Base-by-base conservation (phyloP, 2,888 invertebrate genomes). In the Strigamia transsilvanica region DNA sequence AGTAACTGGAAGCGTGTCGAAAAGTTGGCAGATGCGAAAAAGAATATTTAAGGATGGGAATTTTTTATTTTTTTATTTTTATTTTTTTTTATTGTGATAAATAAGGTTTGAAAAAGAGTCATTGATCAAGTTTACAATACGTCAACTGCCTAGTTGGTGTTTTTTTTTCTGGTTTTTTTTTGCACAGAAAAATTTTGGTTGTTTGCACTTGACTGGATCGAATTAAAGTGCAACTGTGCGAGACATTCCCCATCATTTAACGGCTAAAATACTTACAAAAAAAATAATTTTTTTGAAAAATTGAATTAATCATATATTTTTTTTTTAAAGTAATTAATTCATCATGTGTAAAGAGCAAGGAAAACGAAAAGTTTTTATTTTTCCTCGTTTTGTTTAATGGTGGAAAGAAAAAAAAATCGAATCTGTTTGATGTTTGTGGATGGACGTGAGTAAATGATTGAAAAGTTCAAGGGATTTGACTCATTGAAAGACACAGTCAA, bases 231-330 rank as follows among this genome's bases (percentile, higher is more conserved):
- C 73, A 73, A 27, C 32, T 32, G 73, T 12, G 73, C 32, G 73
- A 73, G 73, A 73, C 73, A 27, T 73, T 73, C 73, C 13, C 73
- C 73, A 73, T 73, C 73, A 73, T 73, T 73, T 73, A 73, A 73
- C 32, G 13, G 73, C 21, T 73, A 32, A 73, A 73, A 73, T 73
- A 73, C 9, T 9, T 38, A 34, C 2, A 1, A 13, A 7, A 5
- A 6, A 12, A 27, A 1, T 7, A 13, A 13, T 73, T 73, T 73
- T 73, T 32, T 12, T 27, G 32, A 32, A 27, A 27, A 73, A 73
- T 73, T 73, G n/a, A 12, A 32, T 9, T 27, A 10, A n/a, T 10
- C 12, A 15, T 3, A 73, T 7, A 12, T 6, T 2, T 21, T 61
- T 15, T n/a, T 13, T 42, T 42, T 4, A 9, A 46, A 18, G 27